These are phyloP conservation scores for Bothrops jararaca DNA, from an alignment of 2,113 vertebrate species.

Conservation along the genomic window DNA sequence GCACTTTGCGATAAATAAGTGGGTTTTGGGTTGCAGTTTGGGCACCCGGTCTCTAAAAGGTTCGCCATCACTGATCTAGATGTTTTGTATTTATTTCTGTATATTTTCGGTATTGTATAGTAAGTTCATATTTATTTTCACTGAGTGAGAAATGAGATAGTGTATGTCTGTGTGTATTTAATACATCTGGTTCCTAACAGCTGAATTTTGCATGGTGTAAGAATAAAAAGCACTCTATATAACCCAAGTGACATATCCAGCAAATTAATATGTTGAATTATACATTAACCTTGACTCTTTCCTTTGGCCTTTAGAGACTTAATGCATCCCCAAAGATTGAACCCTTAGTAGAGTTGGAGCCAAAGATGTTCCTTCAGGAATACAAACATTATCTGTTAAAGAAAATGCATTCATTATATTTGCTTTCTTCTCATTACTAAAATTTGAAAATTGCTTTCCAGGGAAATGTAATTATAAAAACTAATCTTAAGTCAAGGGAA, in stretches of 20 bases:
- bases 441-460: not conserved
- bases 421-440: not conserved
- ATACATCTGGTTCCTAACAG: not conserved
- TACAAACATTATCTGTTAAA: conserved; percentile 6
- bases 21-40: too few relatives aligned
- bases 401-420: conserved; percentile 11
- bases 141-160: not conserved
- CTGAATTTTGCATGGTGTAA: conserved; percentile 4
- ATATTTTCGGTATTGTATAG: not conserved
- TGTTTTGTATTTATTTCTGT: not conserved
- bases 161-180: not conserved
- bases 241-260: conserved; percentile 9
- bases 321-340: not conserved
- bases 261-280: not conserved
- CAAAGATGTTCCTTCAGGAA: conserved; percentile 27
- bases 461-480: conserved; percentile 6
- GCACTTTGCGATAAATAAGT: too few relatives aligned
- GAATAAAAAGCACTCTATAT: conserved; percentile 30
- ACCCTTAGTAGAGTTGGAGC: conserved; percentile 21
- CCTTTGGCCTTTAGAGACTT: not conserved
- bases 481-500: not conserved
- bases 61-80: too few relatives aligned
- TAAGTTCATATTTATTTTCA: not conserved
- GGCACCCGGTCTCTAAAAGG: too few relatives aligned
- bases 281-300: conserved; percentile 24